phyloP scores from a whole-genome alignment of 2,797 vertebrate genomes.

The Leptatherina wallacei region DNA sequence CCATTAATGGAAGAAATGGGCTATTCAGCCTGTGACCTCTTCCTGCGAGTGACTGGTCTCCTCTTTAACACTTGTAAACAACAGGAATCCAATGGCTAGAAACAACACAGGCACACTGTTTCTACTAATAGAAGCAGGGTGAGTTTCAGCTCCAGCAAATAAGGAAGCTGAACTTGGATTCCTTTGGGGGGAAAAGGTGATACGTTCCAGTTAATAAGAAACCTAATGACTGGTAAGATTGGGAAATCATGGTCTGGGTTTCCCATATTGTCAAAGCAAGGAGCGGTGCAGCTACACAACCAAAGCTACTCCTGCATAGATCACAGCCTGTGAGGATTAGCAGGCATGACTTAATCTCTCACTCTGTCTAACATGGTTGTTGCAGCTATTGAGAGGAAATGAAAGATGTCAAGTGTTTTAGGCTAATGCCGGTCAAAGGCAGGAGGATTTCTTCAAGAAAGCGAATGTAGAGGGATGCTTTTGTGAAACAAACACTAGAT shows the following conservation, averaged over 20 bases:
- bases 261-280: slow-evolving; percentile 51
- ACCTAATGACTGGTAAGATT: slow-evolving; percentile 52
- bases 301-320: slow-evolving; percentile 69
- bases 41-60: slow-evolving; percentile 39
- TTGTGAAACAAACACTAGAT: slow-evolving; percentile 5
- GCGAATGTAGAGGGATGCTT: slow-evolving; percentile 19
- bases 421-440: background rate
- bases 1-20: slow-evolving; percentile 17
- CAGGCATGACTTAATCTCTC: slow-evolving; percentile 80
- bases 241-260: slow-evolving; percentile 50
- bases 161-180: slow-evolving; percentile 54
- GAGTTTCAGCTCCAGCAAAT: slow-evolving; percentile 68
- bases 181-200: slow-evolving; percentile 60
- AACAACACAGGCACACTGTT: slow-evolving; percentile 70
- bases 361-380: slow-evolving; percentile 65
- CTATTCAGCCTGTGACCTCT: slow-evolving; percentile 44
- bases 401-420: slow-evolving; percentile 54
- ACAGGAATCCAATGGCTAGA: slow-evolving; percentile 44
- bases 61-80: slow-evolving; percentile 29
- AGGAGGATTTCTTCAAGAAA: slow-evolving; percentile 1
- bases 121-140: slow-evolving; percentile 72
- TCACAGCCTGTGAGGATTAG: slow-evolving; percentile 81
- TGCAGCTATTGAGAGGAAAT: slow-evolving; percentile 65
- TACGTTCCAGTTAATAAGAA: slow-evolving; percentile 64
- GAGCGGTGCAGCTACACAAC: slow-evolving; percentile 52